Evolutionary conservation across 2,113 vertebrate genomes (phyloP).

Genomic region (Alligator mississippiensis): DNA sequence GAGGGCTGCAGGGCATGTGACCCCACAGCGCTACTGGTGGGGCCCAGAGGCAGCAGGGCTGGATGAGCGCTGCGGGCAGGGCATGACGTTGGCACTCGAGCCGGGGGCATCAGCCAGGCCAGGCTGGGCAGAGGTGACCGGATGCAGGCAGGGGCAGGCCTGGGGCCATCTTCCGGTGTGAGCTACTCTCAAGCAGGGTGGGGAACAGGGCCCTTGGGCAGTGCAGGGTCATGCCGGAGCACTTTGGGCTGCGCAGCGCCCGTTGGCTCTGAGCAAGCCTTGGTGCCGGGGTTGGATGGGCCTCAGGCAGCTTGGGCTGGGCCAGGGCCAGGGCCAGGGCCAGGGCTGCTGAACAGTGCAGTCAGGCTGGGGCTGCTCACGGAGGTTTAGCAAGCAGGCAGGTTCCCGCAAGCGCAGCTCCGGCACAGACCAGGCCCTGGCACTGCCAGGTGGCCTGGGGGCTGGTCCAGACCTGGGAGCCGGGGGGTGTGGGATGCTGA

Average conservation of each 20-base stretch:
- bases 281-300: no score
- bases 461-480: no score
- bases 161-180: accelerated
- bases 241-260: background rate
- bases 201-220: background rate
- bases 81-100: no score
- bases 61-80: no score
- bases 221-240: background rate
- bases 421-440: no score
- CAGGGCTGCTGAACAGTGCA: background rate
- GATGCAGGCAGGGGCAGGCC: accelerated
- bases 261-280: background rate
- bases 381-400: background rate
- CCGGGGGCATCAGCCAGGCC: no score
- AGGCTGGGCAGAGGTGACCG: no score
- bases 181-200: background rate
- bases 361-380: background rate
- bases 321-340: accelerated
- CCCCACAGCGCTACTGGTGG: accelerated
- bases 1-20: background rate
- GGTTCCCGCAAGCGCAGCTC: no score
- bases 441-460: no score
- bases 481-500: no score
- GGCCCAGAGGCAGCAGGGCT: no score
- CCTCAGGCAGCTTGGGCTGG: background rate